Base-by-base conservation (phyloP, 2,797 vertebrate species). In the Pangasius mekongensis region DNA sequence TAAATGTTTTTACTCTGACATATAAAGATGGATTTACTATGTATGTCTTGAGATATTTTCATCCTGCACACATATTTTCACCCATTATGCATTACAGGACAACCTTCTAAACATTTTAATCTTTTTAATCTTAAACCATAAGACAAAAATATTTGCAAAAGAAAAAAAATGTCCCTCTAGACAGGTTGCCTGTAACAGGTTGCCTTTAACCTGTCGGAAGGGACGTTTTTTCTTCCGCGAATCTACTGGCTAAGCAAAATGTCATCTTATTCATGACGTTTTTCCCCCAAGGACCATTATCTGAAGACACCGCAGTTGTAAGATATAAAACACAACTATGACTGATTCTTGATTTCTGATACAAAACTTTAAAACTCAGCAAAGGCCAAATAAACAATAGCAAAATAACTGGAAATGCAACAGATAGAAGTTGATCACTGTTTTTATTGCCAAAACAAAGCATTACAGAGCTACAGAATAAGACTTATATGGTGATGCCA, bases 361-460 rank as follows among this genome's bases (percentile, higher is more conserved):
- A n/a, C 56, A n/a, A 62, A 24, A 43, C 13, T 14, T 22, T 43
- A 30, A 49, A 67, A 67, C 80, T 22, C 62, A 1, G 27, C 3
- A 62, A 43, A 43, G 60, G 54, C 16, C 2, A 43, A 52, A 73
- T 4, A 56, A 2, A 14, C 14, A 30, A 66, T 5, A n/a, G 80
- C 47, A 82, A 82, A 77, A 58, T 73, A 30, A 87, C 80, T 54
- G 90, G 88, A 89, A 62, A 93, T 49, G 89, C 84, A 93, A 89
- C 91, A 88, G 89, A 90, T 13, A 49, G 85, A 93, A 94, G 94
- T 93, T 95, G 94, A 95, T 92, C 92, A 94, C 93, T 94, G 71
- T 93, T 90, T 97, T 97, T 97, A 98, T 98, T 96, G 91, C 85
- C 95, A 93, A 93, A 93, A 94, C 91, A 94, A 94, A 97, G 94